phyloP scores from a whole-genome alignment of 2,797 vertebrate species.

The Mareca penelope region DNA sequence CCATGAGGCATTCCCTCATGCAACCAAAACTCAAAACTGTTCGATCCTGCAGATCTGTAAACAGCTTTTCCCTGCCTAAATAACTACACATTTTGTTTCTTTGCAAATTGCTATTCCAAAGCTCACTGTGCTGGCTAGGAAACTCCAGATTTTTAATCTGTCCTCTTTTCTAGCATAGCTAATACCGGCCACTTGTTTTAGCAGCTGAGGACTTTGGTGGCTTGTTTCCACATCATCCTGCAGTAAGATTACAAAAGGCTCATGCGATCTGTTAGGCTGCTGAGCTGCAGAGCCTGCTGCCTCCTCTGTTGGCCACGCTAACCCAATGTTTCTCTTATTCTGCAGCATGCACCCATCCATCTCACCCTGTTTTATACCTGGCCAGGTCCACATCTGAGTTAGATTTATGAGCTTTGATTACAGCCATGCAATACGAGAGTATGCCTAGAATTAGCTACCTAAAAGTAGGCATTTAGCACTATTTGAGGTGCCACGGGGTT shows the following conservation, averaged over 20 bases:
- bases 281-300: not conserved
- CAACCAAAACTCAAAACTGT: not conserved
- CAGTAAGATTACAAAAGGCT: not conserved
- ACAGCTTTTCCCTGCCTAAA: not conserved
- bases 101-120: not conserved
- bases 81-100: not conserved
- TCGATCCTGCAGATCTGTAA: not conserved
- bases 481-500: too few relatives aligned
- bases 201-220: not conserved
- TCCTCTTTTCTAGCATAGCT: not conserved
- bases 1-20: not conserved
- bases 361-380: not conserved
- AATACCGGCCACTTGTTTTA: not conserved
- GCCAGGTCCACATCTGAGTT: too few relatives aligned
- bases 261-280: not conserved
- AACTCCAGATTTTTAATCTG: not conserved
- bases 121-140: not conserved
- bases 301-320: not conserved
- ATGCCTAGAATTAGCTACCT: not conserved
- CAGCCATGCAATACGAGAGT: fast-evolving
- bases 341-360: not conserved
- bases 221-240: not conserved
- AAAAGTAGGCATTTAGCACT: not conserved
- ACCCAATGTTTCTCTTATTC: not conserved
- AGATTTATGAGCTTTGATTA: not conserved